These are phyloP conservation scores for Chinchilla lanigera DNA, from an alignment of 2,113 vertebrate species.

Conservation along the genomic window DNA sequence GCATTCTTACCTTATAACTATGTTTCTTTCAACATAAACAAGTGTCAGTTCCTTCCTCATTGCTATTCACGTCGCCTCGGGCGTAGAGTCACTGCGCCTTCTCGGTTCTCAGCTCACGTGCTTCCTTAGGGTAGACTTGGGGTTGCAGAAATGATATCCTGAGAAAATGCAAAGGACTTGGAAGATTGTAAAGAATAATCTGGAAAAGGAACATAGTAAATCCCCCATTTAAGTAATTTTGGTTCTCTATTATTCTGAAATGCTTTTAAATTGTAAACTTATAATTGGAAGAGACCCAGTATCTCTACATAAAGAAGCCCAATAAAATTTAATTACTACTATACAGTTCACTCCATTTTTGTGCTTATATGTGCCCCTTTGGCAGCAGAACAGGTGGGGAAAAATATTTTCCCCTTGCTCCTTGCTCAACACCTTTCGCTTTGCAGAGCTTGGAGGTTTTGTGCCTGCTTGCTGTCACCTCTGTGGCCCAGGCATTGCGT, in stretches of 20 bases:
- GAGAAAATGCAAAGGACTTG: slow-evolving; percentile 31
- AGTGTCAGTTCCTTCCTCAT: not conserved
- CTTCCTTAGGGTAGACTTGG: not conserved
- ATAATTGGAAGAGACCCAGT: not conserved
- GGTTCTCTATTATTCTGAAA: not conserved
- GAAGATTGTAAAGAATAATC: not conserved
- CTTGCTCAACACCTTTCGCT: not conserved
- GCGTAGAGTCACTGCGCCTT: not conserved
- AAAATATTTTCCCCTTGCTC: not conserved
- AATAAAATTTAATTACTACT: not conserved
- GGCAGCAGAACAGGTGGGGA: not conserved
- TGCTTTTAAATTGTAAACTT: not conserved
- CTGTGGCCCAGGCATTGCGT: not conserved
- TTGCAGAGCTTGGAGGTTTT: not conserved
- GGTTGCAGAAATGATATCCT: not conserved
- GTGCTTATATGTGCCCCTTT: not conserved
- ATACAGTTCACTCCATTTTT: not conserved
- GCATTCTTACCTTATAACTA: not conserved
- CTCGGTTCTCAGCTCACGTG: not conserved
- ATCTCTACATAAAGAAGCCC: not conserved
- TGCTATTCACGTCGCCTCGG: not conserved
- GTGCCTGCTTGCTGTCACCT: not conserved
- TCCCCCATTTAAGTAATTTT: not conserved
- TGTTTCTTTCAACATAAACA: not conserved
- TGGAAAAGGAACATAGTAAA: slow-evolving; percentile 32